These are phyloP conservation scores for Panthera leo DNA, from an alignment of 2,113 vertebrate species.

Conservation along the genomic window DNA sequence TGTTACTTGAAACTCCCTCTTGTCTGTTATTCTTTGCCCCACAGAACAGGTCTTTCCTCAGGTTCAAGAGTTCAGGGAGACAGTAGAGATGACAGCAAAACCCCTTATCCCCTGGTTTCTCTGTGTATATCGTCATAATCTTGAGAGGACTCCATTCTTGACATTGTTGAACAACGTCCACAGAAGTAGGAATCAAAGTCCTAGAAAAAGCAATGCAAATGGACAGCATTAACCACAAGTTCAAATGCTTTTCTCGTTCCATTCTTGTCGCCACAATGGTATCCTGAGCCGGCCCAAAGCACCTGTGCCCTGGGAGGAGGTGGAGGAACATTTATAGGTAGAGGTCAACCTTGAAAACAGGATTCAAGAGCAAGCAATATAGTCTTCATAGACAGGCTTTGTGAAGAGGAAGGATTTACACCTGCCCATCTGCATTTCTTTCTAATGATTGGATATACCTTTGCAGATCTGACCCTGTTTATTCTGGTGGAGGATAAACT, in stretches of 20 bases:
- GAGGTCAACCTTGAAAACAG: neutral
- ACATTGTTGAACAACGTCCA: neutral
- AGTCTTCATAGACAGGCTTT: neutral
- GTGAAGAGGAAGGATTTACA: neutral
- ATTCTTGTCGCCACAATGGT: too few relatives aligned
- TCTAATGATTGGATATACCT: neutral
- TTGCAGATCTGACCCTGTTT: neutral
- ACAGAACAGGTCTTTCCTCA: neutral
- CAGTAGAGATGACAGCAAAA: neutral
- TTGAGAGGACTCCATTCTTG: neutral
- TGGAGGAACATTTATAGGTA: neutral
- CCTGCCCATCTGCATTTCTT: rapidly evolving
- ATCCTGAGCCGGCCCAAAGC: neutral
- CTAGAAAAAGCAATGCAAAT: neutral
- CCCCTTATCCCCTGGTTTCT: rapidly evolving
- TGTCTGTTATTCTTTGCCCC: neutral
- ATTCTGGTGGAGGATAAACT: neutral
- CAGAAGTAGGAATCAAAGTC: neutral
- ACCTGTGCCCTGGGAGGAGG: neutral
- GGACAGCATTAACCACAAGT: neutral
- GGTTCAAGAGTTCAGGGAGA: neutral
- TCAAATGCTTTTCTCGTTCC: neutral
- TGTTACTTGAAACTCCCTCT: neutral
- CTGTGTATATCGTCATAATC: rapidly evolving
- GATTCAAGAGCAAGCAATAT: neutral